These are phyloP conservation scores for Halcyon leucocephala DNA, from an alignment of 2,797 vertebrate genomes.

Conservation along the genomic window DNA sequence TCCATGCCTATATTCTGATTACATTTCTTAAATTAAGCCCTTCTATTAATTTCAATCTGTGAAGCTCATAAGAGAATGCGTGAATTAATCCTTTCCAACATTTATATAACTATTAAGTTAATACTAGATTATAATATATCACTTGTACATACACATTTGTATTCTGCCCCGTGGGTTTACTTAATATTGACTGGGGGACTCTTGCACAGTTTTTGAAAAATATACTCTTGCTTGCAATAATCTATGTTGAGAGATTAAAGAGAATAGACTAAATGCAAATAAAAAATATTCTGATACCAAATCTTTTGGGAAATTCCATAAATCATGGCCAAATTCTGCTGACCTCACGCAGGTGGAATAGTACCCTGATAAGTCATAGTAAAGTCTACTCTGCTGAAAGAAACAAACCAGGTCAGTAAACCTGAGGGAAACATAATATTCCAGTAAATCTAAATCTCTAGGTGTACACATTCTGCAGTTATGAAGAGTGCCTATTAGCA, in stretches of 20 bases:
- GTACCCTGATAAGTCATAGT: neutral
- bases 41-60: constrained; percentile 29
- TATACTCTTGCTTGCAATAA: neutral
- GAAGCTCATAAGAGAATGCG: constrained; percentile 42
- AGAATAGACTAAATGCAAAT: neutral
- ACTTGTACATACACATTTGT: neutral
- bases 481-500: neutral
- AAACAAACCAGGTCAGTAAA: neutral
- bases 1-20: constrained; percentile 26
- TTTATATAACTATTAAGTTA: neutral
- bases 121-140: neutral
- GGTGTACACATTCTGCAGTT: neutral
- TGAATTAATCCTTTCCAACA: constrained; percentile 44
- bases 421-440: neutral
- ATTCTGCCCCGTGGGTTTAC: neutral
- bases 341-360: neutral
- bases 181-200: neutral
- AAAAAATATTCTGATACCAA: neutral
- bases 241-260: neutral
- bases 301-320: neutral
- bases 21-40: constrained; percentile 38
- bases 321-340: neutral
- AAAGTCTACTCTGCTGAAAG: neutral
- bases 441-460: neutral
- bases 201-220: neutral